Conservation (phyloP, 1,140 invertebrate genomes). For the Drosophila pseudoobscura region DNA sequence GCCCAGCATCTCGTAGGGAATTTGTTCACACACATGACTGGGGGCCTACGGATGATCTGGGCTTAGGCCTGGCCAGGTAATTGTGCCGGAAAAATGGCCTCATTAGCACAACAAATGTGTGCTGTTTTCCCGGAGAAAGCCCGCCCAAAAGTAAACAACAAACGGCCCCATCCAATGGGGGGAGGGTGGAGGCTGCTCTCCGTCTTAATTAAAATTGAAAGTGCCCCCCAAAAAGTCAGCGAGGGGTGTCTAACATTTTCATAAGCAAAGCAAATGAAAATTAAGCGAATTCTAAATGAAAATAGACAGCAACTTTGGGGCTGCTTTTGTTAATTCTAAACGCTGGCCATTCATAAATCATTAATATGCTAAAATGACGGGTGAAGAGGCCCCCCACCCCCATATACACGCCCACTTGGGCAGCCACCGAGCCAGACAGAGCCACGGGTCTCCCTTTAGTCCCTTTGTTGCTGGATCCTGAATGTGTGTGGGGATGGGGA, state of each 20-base stretch:
- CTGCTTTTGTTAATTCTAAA: constrained; percentile 25
- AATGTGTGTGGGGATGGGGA: not conserved
- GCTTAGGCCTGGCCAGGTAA: constrained; percentile 62
- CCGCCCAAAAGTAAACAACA: constrained; percentile 52
- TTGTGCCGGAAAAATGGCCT: constrained; percentile 75
- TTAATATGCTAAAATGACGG: constrained; percentile 66
- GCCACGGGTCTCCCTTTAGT: constrained; percentile 4
- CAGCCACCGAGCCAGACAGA: constrained; percentile 47
- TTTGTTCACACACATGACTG: constrained; percentile 42
- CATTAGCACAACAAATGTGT: constrained; percentile 75
- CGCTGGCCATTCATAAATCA: constrained; percentile 62
- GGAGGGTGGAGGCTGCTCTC: constrained; percentile 2
- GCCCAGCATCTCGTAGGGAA: constrained; percentile 9
- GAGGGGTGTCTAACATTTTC: constrained; percentile 53
- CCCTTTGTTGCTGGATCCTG: not conserved
- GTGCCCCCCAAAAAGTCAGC: constrained; percentile 36
- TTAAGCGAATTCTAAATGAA: constrained; percentile 71
- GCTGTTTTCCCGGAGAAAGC: constrained; percentile 56
- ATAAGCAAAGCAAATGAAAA: constrained; percentile 69
- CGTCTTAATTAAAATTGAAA: constrained; percentile 75
- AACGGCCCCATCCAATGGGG: not conserved
- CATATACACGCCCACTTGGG: constrained; percentile 66
- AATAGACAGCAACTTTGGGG: constrained; percentile 60
- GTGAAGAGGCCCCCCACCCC: constrained; percentile 5
- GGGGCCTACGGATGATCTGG: constrained; percentile 26